Evolutionary conservation across 2,113 vertebrate genomes (phyloP).

Genomic region (human (Homo sapiens)): DNA sequence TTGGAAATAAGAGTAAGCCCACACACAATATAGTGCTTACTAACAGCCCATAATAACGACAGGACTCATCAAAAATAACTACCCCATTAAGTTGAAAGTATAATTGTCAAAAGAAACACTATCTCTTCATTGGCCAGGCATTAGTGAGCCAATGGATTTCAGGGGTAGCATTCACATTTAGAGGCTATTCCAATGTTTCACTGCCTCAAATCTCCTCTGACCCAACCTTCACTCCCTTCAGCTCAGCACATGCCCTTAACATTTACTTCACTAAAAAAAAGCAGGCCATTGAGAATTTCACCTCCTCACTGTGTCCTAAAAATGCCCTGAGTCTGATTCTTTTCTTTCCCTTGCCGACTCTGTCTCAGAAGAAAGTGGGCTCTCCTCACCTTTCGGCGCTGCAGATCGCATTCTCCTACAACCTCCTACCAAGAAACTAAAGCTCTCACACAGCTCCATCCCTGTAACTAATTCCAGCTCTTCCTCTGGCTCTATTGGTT

Average conservation of each 20-base stretch:
- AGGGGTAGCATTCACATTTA: neutral
- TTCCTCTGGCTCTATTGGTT: neutral
- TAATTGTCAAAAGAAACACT: constrained; percentile 31
- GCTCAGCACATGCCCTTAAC: neutral
- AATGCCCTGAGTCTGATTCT: neutral
- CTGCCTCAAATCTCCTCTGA: neutral
- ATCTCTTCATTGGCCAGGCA: neutral
- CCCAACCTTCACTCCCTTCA: neutral
- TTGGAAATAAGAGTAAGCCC: constrained; percentile 46
- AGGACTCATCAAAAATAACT: constrained; percentile 52
- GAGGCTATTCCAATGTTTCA: neutral
- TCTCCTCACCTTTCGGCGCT: rapidly evolving
- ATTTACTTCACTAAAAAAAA: neutral
- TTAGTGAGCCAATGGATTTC: neutral
- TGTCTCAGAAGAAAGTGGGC: neutral
- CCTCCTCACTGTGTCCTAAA: neutral
- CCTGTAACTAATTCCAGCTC: neutral
- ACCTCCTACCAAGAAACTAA: neutral
- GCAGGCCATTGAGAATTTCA: neutral
- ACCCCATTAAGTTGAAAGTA: constrained; percentile 6
- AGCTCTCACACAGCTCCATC: too few species aligned
- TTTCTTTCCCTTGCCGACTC: too few species aligned
- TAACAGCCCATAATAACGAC: constrained; percentile 48
- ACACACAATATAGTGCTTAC: constrained; percentile 52
- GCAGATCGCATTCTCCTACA: neutral